These are phyloP conservation scores for Blastomussa wellsi DNA, from an alignment of 92 coral and sea anemone species.

Conservation along the genomic window DNA sequence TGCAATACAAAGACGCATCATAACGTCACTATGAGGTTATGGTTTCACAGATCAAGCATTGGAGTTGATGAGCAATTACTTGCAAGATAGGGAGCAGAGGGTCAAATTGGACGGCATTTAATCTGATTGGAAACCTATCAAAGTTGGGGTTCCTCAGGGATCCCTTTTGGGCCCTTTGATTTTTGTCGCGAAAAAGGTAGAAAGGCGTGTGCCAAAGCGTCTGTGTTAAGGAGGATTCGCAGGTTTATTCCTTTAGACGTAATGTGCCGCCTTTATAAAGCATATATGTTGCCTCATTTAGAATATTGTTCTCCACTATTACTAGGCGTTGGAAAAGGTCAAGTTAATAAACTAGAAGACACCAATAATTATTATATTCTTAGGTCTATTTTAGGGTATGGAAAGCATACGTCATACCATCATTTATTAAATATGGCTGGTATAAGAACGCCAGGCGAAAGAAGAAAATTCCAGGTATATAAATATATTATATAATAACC, in stretches of 20 bases:
- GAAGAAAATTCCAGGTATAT: too few species aligned
- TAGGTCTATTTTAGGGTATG: not conserved
- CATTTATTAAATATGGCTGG: too few species aligned
- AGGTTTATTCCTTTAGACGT: slow-evolving; percentile 8
- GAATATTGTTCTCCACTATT: slow-evolving; percentile 11
- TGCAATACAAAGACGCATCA: not conserved
- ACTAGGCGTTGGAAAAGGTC: not conserved
- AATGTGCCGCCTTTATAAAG: slow-evolving; percentile 3
- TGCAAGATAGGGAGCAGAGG: too few species aligned
- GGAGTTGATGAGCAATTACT: too few species aligned
- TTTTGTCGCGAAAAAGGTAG: not conserved
- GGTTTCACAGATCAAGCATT: too few species aligned
- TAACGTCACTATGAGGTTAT: not conserved
- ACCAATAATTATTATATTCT: not conserved
- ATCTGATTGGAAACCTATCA: too few species aligned
- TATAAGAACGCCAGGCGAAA: too few species aligned
- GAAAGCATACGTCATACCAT: not conserved
- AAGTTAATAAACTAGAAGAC: not conserved
- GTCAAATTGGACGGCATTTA: too few species aligned
- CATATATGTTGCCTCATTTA: slow-evolving; percentile 2
- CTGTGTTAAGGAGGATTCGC: not conserved
- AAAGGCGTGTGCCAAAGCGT: slow-evolving; percentile 12
- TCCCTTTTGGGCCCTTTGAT: too few species aligned
- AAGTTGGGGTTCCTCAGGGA: too few species aligned
- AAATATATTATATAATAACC: too few species aligned